A percentile compares a stretch with the other conserved stretches of the same genome.
Evolutionary conservation across 1,140 invertebrate species (phyloP).

Genomic region (Bombus pyrosoma): DNA sequence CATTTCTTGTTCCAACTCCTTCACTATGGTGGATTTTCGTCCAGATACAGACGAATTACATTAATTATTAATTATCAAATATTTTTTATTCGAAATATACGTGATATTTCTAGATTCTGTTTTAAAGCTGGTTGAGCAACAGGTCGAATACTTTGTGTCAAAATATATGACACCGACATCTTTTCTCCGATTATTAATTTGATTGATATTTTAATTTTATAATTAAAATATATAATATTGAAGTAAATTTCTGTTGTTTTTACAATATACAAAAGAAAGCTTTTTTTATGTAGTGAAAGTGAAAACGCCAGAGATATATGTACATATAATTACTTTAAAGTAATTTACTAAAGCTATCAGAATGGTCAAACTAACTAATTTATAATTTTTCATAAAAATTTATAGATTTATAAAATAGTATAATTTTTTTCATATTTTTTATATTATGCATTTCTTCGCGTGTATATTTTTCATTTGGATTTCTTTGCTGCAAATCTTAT

Average conservation of each 20-base stretch:
- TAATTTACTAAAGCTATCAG: background rate
- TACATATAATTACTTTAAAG: background rate
- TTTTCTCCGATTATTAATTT: background rate
- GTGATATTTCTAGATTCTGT: background rate
- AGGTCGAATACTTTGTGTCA: background rate
- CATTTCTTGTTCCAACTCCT: background rate
- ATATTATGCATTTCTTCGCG: background rate
- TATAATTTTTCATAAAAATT: background rate
- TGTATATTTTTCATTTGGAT: background rate
- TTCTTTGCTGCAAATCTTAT: no score
- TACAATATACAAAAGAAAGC: background rate
- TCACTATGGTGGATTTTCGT: background rate
- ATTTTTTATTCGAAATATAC: background rate
- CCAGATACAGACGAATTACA: background rate
- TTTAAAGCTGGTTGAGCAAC: constrained; percentile 6
- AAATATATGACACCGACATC: background rate
- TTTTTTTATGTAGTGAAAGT: constrained; percentile 7
- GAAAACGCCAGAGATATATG: background rate
- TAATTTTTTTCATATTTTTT: background rate
- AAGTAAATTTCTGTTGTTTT: background rate
- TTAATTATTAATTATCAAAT: background rate
- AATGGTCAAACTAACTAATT: background rate
- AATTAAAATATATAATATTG: background rate
- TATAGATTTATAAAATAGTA: no score
- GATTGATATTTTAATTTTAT: background rate